phyloP scores from a whole-genome alignment of 2,113 vertebrate species.

The Acinonyx jubatus region DNA sequence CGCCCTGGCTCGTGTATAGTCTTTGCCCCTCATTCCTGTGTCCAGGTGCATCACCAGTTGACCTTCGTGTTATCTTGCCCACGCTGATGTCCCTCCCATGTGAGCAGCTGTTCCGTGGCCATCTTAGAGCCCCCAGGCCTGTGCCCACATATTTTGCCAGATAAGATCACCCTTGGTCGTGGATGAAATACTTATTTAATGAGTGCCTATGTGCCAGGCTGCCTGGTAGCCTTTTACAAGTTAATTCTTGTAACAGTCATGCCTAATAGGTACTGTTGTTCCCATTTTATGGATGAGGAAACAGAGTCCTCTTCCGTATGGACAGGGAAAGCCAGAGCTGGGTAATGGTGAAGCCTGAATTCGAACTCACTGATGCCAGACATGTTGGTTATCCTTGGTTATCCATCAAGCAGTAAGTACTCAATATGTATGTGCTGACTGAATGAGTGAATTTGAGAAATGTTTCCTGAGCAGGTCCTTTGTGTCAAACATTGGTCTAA shows the following conservation, averaged over 20 bases:
- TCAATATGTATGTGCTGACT: neutral
- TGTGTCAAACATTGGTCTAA: neutral
- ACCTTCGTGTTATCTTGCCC: neutral
- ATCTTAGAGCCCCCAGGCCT: neutral
- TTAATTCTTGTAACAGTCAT: neutral
- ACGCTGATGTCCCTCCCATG: neutral
- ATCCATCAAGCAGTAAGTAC: neutral
- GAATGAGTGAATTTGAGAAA: neutral
- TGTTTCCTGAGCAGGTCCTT: neutral
- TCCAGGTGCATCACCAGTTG: constrained; percentile 39
- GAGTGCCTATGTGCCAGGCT: neutral
- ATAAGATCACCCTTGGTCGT: neutral
- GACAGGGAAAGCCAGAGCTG: neutral
- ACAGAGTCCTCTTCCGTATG: neutral
- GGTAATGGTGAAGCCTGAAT: neutral
- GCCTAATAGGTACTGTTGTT: neutral
- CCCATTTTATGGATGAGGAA: neutral
- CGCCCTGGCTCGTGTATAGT: neutral
- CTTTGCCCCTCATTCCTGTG: neutral
- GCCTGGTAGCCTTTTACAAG: neutral
- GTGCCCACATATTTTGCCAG: neutral
- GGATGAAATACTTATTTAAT: neutral
- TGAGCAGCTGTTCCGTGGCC: neutral
- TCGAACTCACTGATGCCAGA: neutral
- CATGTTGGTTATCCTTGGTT: neutral